Conservation (phyloP, 2,113 vertebrate genomes). For the Gallinago undulata region DNA sequence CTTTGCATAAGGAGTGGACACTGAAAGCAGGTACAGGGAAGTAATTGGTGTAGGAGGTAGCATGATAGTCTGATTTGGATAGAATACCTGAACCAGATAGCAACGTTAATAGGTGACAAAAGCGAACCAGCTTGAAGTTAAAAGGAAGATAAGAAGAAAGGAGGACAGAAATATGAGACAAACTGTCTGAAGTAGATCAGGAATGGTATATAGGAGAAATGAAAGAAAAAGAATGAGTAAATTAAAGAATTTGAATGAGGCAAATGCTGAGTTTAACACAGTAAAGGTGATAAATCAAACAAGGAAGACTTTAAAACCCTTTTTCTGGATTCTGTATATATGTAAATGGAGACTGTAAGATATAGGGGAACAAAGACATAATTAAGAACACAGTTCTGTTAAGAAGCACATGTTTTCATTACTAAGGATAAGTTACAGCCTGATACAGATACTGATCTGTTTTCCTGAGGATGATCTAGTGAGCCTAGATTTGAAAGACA, state of each 20-base stretch:
- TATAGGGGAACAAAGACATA: neutral
- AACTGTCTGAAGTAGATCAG: accelerated
- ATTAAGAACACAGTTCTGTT: neutral
- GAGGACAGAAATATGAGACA: neutral
- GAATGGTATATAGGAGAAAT: neutral
- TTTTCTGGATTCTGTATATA: neutral
- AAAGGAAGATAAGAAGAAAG: neutral
- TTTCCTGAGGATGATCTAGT: neutral
- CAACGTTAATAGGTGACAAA: neutral
- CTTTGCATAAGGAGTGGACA: neutral
- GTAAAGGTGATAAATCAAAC: neutral
- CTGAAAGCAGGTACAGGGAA: neutral
- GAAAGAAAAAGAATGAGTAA: neutral
- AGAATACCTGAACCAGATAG: neutral
- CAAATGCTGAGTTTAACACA: neutral
- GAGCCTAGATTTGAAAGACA: neutral
- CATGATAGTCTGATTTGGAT: neutral
- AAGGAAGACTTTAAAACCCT: neutral
- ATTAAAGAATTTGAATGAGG: neutral
- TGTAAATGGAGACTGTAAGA: neutral
- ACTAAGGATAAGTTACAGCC: neutral
- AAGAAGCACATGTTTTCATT: neutral
- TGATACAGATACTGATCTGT: neutral
- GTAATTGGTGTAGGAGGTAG: neutral
- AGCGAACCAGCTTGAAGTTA: neutral